Evolutionary conservation across 1,140 invertebrate genomes (phyloP), one percentile per base, ranked within the genome.

Genomic region (Polypedilum pembai): DNA sequence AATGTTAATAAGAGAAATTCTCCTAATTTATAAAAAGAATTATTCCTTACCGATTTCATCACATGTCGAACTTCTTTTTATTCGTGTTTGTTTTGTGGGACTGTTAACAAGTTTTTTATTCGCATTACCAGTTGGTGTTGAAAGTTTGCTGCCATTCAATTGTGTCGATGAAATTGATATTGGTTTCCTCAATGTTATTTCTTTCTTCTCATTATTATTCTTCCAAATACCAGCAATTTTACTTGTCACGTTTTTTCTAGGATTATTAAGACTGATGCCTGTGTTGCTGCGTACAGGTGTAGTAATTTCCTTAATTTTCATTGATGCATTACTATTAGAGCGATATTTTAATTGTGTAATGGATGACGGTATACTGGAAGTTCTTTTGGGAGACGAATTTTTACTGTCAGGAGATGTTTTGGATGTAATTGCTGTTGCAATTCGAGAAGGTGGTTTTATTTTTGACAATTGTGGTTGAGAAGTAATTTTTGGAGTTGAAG

Each of bases 221-320:
- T 94, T 95, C 94, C 94, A 95, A 12, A 96, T 84, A 78, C 87
- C 92, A 0, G 94, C 92, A 63, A 96, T 94, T 80, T 94, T 94
- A 80, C 93, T 95, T 1, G 91, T 89, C 1, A 92, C 88, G 76
- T 92, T 90, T 78, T 85, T 82, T 77, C 81, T 82, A 76, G 79
- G 77, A 76, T 87, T 74, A 80, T 82, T 75, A 80, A 79, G 1
- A 74, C 91, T 83, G 79, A 88, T 86, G 33, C 88, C 84, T 78
- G 85, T 79, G 80, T 89, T 88, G 76, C 86, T 85, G 78, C 83
- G 84, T 79, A 81, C 83, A 76, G 82, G 86, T 73, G 77, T 77
- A 73, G 77, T 74, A 17, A 76, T 74, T 73, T 66, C 79, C 75
- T 3, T 82, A 76, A 75, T 77, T 56, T 83, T 75, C 76, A 84